A percentile compares a stretch with the other conserved stretches of the same genome.
Conservation (phyloP, 2,113 vertebrate genomes). For the Macquaria australasica region DNA sequence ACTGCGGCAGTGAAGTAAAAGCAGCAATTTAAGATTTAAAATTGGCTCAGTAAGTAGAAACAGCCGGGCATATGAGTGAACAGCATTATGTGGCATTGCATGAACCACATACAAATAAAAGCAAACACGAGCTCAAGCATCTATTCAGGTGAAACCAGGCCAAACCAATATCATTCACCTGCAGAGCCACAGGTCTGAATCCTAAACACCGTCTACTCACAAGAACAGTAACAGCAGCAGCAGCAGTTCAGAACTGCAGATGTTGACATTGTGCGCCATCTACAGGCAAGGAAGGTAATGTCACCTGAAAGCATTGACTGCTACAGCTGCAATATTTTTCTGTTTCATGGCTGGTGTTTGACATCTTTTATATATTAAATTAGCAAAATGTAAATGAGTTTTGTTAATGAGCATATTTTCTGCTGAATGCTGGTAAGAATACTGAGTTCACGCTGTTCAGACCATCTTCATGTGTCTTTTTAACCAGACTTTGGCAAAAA, state of each 20-base stretch:
- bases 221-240: neutral
- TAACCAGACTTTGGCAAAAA: too few relatives aligned
- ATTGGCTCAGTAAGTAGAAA: constrained; percentile 1
- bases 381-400: neutral
- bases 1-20: constrained; percentile 74
- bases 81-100: neutral
- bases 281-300: neutral
- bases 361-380: neutral
- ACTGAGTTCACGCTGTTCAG: neutral
- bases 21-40: constrained; percentile 21
- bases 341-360: neutral
- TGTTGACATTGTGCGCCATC: neutral
- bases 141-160: neutral
- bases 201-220: too few relatives aligned
- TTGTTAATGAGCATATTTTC: too few relatives aligned
- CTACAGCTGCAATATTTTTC: neutral
- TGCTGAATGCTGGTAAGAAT: too few relatives aligned
- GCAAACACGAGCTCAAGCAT: neutral
- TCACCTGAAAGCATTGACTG: neutral
- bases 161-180: too few relatives aligned
- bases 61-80: neutral
- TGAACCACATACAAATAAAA: neutral
- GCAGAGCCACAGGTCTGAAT: neutral
- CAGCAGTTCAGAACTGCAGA: neutral
- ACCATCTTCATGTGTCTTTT: neutral